Evolutionary conservation across 2,113 vertebrate genomes (phyloP), one percentile per base, ranked within the genome.

Genomic region (Planiliza haematocheilus): DNA sequence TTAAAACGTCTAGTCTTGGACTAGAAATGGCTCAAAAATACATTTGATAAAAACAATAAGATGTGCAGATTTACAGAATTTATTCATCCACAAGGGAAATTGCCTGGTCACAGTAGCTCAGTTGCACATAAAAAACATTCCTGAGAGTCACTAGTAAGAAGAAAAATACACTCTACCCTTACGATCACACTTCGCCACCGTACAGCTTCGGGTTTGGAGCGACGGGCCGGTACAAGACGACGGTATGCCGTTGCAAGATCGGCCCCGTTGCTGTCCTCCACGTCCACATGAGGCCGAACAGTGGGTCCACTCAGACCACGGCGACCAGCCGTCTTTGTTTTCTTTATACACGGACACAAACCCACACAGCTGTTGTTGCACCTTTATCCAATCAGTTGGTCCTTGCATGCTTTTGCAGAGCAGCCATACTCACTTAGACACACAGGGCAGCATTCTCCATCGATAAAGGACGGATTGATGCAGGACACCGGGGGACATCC

Each of bases 291-390:
- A 95, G 62, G 91, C 93, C 0, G 98, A 97, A 67, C 98, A 99
- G 70, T 97, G 89, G 0, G 98, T 99, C 98, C 98, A 99, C 72
- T 99, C 97, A 0, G 98, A 96, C 98, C 98, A 99, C 0, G 96
- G 96, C 20, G 98, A 99, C 98, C 98, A 99, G 67, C 95, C 96
- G 0, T 96, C 95, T 42, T 95, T 94, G 1, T 92, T 79, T 37
- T 95, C 95, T 62, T 86, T n/a, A 65, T 8, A 64, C 46, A 55
- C 24, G 50, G 37, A 58, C 8, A 48, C 4, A 17, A 18, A 12
- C 46, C 48, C n/a, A 18, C n/a, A 55, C 5, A 5, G 24, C 5
- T 30, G 24, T 30, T 5, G 18, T 1, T 34, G 10, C 24, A 30
- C 24, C 24, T 30, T 30, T 30, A 30, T 30, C 24, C 3, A 30